Conservation (phyloP, 2,113 vertebrate species). For the Odontophorus gujanensis region DNA sequence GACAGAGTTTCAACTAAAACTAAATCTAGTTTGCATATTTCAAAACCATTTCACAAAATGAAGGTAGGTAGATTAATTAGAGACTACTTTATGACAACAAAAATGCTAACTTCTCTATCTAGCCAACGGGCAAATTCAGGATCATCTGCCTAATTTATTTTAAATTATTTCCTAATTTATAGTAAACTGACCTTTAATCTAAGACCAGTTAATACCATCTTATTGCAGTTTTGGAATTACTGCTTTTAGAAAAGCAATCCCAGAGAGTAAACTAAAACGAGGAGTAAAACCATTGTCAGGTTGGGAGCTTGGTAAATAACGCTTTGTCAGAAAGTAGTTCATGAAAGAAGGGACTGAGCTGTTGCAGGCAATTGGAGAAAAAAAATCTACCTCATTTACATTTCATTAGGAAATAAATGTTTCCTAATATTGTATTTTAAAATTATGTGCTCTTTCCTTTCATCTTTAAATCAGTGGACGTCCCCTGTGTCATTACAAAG, state of each 20-base stretch:
- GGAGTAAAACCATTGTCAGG: neutral
- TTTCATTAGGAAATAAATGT: neutral
- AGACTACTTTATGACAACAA: neutral
- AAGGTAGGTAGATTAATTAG: fast-evolving
- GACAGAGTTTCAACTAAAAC: neutral
- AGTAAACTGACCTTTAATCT: neutral
- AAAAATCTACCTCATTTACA: neutral
- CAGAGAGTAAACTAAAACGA: neutral
- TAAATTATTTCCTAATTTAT: neutral
- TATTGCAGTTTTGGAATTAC: neutral
- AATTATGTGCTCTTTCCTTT: neutral
- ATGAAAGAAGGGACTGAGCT: neutral
- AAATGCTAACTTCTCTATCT: neutral
- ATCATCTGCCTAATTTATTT: neutral
- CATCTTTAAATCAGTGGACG: neutral
- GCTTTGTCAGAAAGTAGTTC: neutral
- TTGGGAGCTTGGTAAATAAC: neutral
- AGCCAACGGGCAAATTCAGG: neutral
- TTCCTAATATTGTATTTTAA: neutral
- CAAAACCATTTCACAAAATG: neutral
- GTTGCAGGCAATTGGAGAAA: neutral
- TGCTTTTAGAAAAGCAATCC: neutral
- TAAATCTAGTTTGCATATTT: neutral
- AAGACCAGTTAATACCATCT: neutral
- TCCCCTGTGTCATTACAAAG: neutral